phyloP scores from a whole-genome alignment of 2,113 vertebrate genomes.

The Romanogobio albipinnatus region DNA sequence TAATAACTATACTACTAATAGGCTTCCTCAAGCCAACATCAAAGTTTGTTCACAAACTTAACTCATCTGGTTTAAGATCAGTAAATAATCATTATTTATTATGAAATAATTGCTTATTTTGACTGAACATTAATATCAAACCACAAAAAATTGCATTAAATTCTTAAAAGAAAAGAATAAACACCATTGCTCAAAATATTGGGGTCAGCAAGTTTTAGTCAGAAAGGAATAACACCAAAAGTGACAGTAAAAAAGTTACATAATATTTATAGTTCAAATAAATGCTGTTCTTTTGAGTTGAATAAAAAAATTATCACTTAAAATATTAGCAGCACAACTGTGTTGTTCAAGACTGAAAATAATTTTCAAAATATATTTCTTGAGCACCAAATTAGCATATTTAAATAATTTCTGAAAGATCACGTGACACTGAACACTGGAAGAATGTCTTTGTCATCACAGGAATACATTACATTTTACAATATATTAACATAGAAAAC shows the following conservation, averaged over 20 bases:
- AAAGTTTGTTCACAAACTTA: no score
- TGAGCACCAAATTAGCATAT: background rate
- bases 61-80: no score
- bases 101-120: no score
- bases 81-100: no score
- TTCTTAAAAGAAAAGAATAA: background rate
- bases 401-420: background rate
- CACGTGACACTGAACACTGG: background rate
- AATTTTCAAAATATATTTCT: background rate
- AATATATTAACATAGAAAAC: background rate
- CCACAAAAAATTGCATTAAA: background rate
- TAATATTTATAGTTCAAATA: background rate
- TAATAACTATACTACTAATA: no score
- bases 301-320: no score
- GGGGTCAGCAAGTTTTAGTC: background rate
- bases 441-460: background rate
- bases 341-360: no score
- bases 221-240: background rate
- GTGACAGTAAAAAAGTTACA: background rate
- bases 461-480: background rate
- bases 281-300: no score
- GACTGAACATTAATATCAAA: no score
- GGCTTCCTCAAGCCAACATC: no score
- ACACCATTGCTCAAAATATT: background rate
- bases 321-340: no score